A percentile compares a stretch with the other conserved stretches of the same genome.
Conservation (phyloP, 2,888 invertebrate genomes). For the Abrostola triplasia region DNA sequence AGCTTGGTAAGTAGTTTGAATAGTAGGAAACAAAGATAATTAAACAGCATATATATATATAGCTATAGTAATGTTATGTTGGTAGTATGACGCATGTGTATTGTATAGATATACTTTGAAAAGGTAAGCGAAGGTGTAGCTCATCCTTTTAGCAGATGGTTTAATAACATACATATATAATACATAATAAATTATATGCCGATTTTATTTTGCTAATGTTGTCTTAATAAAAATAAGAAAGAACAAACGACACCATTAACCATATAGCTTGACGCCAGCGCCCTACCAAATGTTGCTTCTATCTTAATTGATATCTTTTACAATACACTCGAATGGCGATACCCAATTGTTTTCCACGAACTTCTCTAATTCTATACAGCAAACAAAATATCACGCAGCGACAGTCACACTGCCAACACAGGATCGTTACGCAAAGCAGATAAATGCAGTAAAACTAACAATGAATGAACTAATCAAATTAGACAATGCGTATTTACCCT, state of each 20-base stretch:
- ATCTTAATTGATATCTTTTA: neutral
- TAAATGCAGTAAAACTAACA: constrained; percentile 38
- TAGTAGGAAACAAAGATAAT: too few relatives aligned
- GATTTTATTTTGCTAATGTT: too few relatives aligned
- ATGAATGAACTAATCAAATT: constrained; percentile 38
- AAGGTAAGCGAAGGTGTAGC: too few relatives aligned
- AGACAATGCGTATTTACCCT: constrained; percentile 23
- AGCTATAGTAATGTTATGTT: too few relatives aligned
- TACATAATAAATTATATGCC: too few relatives aligned
- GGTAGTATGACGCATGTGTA: neutral
- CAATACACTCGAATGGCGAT: neutral
- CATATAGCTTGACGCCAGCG: too few relatives aligned
- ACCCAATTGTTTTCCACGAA: neutral
- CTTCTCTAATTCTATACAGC: neutral
- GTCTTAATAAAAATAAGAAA: too few relatives aligned
- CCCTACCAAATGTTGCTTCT: neutral
- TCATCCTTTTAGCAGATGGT: too few relatives aligned
- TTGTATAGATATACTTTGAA: neutral
- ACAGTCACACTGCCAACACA: constrained; percentile 21
- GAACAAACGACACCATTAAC: too few relatives aligned
- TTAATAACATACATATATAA: too few relatives aligned
- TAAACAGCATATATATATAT: too few relatives aligned
- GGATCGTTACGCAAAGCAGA: constrained; percentile 14
- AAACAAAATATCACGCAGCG: constrained; percentile 7
- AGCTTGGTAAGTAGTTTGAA: neutral